Evolutionary conservation across 2,888 invertebrate species (phyloP), one percentile per base, ranked within the genome.

Genomic region (Lumbricus terrestris): DNA sequence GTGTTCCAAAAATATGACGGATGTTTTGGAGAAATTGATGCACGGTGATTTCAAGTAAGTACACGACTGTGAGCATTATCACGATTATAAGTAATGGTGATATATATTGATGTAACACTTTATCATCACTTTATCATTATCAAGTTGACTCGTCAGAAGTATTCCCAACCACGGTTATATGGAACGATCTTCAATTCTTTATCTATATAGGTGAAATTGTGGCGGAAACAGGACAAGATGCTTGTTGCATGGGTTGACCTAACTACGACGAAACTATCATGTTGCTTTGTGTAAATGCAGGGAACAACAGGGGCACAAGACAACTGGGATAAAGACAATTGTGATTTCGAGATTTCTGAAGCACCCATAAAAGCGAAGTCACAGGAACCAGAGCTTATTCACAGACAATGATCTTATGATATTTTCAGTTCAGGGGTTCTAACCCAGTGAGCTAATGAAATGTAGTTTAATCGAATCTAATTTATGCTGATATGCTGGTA

Each of bases 1-100:
- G 95, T 98, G 97, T 94, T 97, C 98, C 90, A 96, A 96, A 40
- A 96, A 97, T 94, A 96, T 98, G 89, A 96, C 96, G 90, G 96
- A 96, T 93, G 97, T 98, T 90, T 96, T 99, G 38, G 96, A 97
- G 88, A 97, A 96, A 91, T 95, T 99, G 38, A 96, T 97, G 93
- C 96, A 93, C 47, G 95, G 95, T 82, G 94, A 95, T 85, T 96
- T 96, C 92, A 96, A 96, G 97, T 92, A 96, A 96, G 93, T 91
- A 40, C 23, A 42, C 16, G 29, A 69, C 13, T n/a, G n/a, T n/a
- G n/a, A 69, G 29, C n/a, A 5, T 69, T 20, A 47, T 47, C 47
- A 47, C 4, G 23, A 20, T 47, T 47, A 47, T 47, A 47, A 47
- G 47, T 40, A 16, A 40, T 1, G 15, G 40, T 47, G 47, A 54